A percentile compares a stretch with the other conserved stretches of the same genome.
Evolutionary conservation across 2,113 vertebrate species (phyloP).

Genomic region (Pteruthius melanotis): DNA sequence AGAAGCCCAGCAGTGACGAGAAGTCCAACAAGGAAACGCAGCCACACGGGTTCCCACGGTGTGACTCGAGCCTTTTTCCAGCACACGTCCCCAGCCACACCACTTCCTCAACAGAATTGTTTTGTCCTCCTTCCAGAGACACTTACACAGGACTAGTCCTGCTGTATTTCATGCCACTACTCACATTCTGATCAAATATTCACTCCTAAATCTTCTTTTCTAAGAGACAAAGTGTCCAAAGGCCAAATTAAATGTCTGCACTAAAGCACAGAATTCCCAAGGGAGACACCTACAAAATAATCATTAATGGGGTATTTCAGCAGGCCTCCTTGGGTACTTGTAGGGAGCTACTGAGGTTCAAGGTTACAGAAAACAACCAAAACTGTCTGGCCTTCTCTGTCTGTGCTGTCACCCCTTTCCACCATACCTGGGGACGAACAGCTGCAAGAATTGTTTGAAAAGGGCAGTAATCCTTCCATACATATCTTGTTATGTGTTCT

Average conservation of each 20-base stretch:
- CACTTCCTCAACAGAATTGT: background rate
- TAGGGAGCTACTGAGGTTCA: background rate
- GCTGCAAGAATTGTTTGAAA: background rate
- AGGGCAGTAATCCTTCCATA: background rate
- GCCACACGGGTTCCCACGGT: background rate
- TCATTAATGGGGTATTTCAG: background rate
- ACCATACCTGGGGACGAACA: background rate
- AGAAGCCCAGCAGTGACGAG: background rate
- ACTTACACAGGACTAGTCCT: background rate
- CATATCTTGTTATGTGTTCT: background rate
- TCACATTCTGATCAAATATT: background rate
- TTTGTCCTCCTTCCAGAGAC: background rate
- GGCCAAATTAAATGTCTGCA: background rate
- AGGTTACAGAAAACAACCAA: background rate
- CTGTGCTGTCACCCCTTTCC: background rate
- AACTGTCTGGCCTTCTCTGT: background rate
- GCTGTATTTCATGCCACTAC: background rate
- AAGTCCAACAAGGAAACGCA: rapidly evolving
- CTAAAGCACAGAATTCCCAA: background rate
- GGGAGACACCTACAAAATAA: background rate
- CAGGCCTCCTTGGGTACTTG: background rate
- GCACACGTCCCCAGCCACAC: background rate
- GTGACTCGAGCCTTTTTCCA: background rate
- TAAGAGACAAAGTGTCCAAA: background rate
- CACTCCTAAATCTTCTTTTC: background rate